These are phyloP conservation scores for Polydrusus tereticollis DNA, from an alignment of 2,888 invertebrate species.

Conservation along the genomic window DNA sequence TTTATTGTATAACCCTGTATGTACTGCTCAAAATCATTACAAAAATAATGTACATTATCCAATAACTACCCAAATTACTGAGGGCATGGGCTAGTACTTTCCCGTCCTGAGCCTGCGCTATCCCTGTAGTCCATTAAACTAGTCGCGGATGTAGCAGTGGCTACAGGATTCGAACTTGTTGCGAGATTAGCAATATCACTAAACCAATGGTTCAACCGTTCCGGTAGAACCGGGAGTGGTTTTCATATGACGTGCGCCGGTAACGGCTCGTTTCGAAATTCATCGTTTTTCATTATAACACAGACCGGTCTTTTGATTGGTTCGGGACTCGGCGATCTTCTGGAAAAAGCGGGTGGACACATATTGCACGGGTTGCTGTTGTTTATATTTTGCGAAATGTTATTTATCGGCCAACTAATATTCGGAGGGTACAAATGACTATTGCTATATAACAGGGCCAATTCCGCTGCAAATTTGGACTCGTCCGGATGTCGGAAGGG, in stretches of 20 bases:
- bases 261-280: conserved; percentile 69
- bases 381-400: conserved; percentile 53
- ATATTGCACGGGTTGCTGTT: conserved; percentile 61
- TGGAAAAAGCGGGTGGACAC: conserved; percentile 59
- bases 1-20: too few species aligned
- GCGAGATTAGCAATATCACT: conserved; percentile 66
- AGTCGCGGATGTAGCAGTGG: conserved; percentile 36
- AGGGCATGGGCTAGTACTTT: conserved; percentile 62
- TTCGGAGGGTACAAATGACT: conserved; percentile 70
- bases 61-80: background rate
- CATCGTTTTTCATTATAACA: conserved; percentile 74
- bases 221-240: conserved; percentile 86
- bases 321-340: conserved; percentile 64
- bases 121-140: conserved; percentile 54
- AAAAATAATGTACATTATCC: too few species aligned
- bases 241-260: conserved; percentile 84
- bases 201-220: conserved; percentile 73
- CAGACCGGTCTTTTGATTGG: conserved; percentile 70
- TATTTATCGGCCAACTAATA: conserved; percentile 64
- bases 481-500: conserved; percentile 71
- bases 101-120: conserved; percentile 58
- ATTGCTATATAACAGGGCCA: conserved; percentile 76
- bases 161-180: conserved; percentile 57
- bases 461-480: conserved; percentile 76
- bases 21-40: too few species aligned